Evolutionary conservation across 2,888 invertebrate species (phyloP), one percentile per base, ranked within the genome.

Genomic region (Platypus cylindrus): DNA sequence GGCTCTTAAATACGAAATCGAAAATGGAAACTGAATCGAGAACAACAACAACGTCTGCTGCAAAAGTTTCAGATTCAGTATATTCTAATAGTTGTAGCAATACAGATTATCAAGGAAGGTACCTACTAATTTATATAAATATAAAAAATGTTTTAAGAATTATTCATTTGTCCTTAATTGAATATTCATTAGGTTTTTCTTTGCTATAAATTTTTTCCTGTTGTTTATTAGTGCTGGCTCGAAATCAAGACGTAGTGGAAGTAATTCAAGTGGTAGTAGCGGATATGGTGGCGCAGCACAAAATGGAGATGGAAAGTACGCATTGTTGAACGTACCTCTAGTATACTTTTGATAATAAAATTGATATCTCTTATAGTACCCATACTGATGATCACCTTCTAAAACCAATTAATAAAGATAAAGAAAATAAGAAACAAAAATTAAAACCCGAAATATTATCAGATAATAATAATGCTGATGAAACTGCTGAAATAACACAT

Each of bases 1-100:
- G n/a, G n/a, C n/a, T n/a, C n/a, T n/a, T n/a, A n/a, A 30, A 8
- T n/a, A 20, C 7, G 14, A 13, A 13, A 18, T 20, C 15, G 23
- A 34, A 27, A 26, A 64, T 65, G 63, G 65, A 66, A 49, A 59
- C 59, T 5, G 71, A 71, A 49, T 67, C 70, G 1, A 71, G 70
- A 43, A 71, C 66, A 16, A 55, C 58, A 27, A 72, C 72, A 54
- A 78, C 73, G 2, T n/a, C n/a, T n/a, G n/a, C n/a, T n/a, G n/a
- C n/a, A n/a, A 80, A 78, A 55, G 64, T 80, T 30, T 79, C 80
- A 5, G 85, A 85, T 59, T 85, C 85, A 2, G 84, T 76, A 7
- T 85, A 84, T 55, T 82, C 83, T 1, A 81, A 77, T 54, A 83
- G 82, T 50, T 80, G 79, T 62, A 79, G 79, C 51, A 83, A 84